Base-by-base conservation (phyloP, 2,113 vertebrate species). In the Nerophis lumbriciformis region DNA sequence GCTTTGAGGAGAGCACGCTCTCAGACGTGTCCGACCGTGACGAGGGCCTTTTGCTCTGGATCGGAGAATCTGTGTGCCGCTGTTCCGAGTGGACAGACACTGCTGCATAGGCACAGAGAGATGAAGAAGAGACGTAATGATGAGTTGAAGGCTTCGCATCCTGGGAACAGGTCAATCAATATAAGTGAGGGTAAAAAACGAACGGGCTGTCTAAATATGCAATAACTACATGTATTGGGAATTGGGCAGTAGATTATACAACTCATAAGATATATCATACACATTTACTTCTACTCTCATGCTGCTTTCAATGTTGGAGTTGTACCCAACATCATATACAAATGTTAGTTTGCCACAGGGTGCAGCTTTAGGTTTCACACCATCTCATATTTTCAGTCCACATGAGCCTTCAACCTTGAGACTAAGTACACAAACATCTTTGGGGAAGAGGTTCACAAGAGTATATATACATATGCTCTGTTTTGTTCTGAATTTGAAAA, bases 1-100 rank as follows among this genome's bases (percentile, higher is more conserved):
- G 92, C 81, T 97, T 98, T 1, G 91, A 93, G 79, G 94, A 88
- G 53, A 94, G 88, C 48, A 92, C 89, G 0, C 90, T 93, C 80
- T 96, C 95, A 0, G 92, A 90, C 63, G 90, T 86, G 82, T 91
- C 90, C 39, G 93, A 92, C 79, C 83, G 80, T 1, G 94, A 95
- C 0, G 93, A 87, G 65, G 92, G 85, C 79, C 92, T 90, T 80
- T 95, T 98, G 69, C 93, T 91, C 72, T 93, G 83, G 50, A 90
- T 76, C 2, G 94, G 91, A 77, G 92, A 92, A 59, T 94, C 94
- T 4, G 93, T 88, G 85, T 89, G 92, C 80, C 95, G 93, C 84
- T 92, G 94, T 81, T 97, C 96, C 79, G 85, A 84, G 69, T 94
- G 92, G 87, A 87, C 72, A 79, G 92, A 89, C 76, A 91, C 88